phyloP scores from a whole-genome alignment of 2,113 vertebrate genomes.

The Sprattus sprattus region DNA sequence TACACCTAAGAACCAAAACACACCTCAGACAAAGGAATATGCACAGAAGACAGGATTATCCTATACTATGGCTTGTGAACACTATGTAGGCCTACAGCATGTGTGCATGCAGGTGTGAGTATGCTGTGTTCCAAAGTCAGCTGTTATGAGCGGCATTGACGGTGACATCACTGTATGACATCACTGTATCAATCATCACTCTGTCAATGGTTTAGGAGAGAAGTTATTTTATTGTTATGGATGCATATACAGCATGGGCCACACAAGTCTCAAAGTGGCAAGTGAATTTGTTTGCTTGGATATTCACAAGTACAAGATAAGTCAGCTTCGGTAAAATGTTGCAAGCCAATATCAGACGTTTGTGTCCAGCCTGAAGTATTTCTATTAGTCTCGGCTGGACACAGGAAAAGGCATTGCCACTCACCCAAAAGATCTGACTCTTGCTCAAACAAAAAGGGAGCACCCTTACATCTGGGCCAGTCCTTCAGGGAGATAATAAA shows the following conservation, averaged over 20 bases:
- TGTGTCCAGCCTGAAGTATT: background rate
- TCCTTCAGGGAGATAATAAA: conserved; percentile 23
- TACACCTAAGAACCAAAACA: too few species aligned
- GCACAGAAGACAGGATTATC: too few species aligned
- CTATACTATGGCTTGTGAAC: too few species aligned
- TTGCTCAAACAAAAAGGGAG: background rate
- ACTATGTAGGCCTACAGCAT: too few species aligned
- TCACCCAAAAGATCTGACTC: background rate
- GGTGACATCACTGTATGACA: background rate
- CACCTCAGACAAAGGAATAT: too few species aligned
- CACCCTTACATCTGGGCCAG: conserved; percentile 3
- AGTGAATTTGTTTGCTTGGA: background rate
- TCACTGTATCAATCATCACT: background rate
- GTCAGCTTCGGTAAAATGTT: background rate
- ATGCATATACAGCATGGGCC: background rate
- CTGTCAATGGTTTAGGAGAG: background rate
- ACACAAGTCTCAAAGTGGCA: background rate
- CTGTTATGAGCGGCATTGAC: too few species aligned
- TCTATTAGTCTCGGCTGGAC: background rate
- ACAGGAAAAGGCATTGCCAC: background rate
- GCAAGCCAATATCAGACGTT: background rate
- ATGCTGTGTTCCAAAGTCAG: background rate
- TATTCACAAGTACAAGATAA: background rate
- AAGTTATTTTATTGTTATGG: background rate
- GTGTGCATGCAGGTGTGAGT: conserved; percentile 22